Evolutionary conservation across 2,797 vertebrate species (phyloP).

Genomic region (Chlorospingus flavigularis): DNA sequence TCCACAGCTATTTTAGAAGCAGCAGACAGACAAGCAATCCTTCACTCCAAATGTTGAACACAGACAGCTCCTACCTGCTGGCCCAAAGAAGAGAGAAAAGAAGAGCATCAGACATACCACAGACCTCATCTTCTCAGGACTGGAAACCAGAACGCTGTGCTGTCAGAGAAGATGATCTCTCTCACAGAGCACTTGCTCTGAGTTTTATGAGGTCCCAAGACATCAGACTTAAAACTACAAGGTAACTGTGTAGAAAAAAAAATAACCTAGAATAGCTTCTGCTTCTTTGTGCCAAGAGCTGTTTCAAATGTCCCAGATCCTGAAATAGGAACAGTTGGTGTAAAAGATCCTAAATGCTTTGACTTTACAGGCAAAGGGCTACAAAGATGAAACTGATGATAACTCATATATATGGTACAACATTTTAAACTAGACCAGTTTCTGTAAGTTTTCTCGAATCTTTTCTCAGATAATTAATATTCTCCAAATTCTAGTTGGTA

Average conservation of each 20-base stretch:
- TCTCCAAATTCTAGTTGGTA: background rate
- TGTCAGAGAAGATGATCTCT: background rate
- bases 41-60: background rate
- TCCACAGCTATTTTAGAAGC: background rate
- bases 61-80: background rate
- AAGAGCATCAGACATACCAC: background rate
- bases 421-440: background rate
- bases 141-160: background rate
- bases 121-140: background rate
- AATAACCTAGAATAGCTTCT: background rate
- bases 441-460: background rate
- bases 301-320: background rate
- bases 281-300: background rate
- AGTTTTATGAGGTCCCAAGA: background rate
- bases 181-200: background rate
- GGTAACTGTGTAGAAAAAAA: background rate
- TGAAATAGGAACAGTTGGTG: background rate
- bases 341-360: background rate
- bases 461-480: background rate
- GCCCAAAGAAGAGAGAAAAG: background rate
- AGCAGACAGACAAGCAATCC: background rate
- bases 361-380: background rate
- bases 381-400: background rate
- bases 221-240: background rate
- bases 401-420: background rate